phyloP scores from a whole-genome alignment of 2,113 vertebrate species.

The Parus major region DNA sequence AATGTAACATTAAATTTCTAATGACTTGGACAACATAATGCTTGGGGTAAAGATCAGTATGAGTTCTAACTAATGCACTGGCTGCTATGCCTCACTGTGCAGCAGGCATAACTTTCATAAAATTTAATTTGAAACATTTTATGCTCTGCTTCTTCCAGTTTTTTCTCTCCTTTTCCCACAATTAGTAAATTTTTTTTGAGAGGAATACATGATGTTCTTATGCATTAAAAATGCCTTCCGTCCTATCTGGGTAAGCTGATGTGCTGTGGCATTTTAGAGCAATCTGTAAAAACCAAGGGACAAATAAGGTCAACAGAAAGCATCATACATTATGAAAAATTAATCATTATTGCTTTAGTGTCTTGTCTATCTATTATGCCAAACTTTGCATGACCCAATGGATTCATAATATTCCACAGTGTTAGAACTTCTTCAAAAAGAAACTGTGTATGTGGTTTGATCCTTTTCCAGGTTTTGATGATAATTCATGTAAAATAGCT shows the following conservation, averaged over 20 bases:
- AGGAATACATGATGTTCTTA: neutral
- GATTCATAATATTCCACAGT: neutral
- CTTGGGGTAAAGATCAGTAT: neutral
- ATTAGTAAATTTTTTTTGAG: neutral
- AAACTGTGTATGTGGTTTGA: rapidly evolving
- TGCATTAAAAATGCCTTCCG: neutral
- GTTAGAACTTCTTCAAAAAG: neutral
- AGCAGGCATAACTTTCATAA: neutral
- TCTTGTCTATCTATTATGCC: neutral
- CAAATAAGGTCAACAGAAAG: neutral
- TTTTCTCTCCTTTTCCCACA: neutral
- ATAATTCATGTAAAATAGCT: neutral
- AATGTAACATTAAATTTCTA: neutral
- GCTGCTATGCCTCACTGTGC: neutral
- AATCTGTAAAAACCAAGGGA: neutral
- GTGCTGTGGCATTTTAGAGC: neutral
- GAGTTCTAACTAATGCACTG: neutral
- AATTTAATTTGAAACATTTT: conserved; percentile 24
- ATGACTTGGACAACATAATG: neutral
- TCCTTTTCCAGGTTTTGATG: neutral
- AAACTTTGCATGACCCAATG: neutral
- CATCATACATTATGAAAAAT: neutral
- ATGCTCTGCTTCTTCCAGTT: conserved; percentile 8
- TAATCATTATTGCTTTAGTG: neutral
- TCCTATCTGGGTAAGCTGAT: neutral